Evolutionary conservation across 1,140 invertebrate species (phyloP).

Genomic region (Aphaenogaster rudis): DNA sequence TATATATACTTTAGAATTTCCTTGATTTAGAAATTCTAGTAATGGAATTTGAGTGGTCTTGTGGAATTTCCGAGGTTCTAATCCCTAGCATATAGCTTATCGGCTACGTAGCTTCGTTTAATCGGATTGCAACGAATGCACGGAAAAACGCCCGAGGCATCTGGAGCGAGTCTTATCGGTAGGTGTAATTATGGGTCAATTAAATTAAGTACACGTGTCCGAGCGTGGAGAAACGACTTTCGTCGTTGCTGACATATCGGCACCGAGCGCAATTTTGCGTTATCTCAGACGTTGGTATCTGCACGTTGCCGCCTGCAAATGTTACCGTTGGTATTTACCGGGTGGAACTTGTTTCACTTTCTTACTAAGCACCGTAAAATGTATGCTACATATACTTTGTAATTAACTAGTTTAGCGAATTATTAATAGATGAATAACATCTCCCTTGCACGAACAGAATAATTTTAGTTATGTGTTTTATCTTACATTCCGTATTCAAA

Average conservation of each 20-base stretch:
- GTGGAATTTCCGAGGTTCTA: not conserved
- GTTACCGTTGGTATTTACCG: slow-evolving; percentile 23
- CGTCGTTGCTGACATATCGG: slow-evolving; percentile 48
- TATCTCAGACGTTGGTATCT: slow-evolving; percentile 1
- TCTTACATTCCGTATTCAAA: not conserved
- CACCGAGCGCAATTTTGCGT: slow-evolving; percentile 15
- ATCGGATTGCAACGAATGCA: slow-evolving; percentile 24
- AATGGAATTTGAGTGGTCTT: not conserved
- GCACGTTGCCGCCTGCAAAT: slow-evolving; percentile 44
- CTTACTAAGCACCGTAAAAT: slow-evolving; percentile 9
- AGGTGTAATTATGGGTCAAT: slow-evolving; percentile 60
- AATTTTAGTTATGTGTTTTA: not conserved
- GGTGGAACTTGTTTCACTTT: slow-evolving; percentile 46
- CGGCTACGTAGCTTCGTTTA: slow-evolving; percentile 4
- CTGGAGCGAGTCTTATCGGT: slow-evolving; percentile 37
- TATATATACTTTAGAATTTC: not conserved
- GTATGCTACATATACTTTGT: not conserved
- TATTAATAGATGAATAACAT: slow-evolving; percentile 29
- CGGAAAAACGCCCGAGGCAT: slow-evolving; percentile 25
- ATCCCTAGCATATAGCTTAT: not conserved
- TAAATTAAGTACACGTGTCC: slow-evolving; percentile 64
- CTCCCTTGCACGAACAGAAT: not conserved
- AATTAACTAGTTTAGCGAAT: slow-evolving; percentile 24
- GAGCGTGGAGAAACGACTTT: slow-evolving; percentile 44
- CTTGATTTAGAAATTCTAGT: not conserved